These are phyloP conservation scores for Protomyctophum bolini DNA, from an alignment of 2,113 vertebrate genomes.

Conservation along the genomic window DNA sequence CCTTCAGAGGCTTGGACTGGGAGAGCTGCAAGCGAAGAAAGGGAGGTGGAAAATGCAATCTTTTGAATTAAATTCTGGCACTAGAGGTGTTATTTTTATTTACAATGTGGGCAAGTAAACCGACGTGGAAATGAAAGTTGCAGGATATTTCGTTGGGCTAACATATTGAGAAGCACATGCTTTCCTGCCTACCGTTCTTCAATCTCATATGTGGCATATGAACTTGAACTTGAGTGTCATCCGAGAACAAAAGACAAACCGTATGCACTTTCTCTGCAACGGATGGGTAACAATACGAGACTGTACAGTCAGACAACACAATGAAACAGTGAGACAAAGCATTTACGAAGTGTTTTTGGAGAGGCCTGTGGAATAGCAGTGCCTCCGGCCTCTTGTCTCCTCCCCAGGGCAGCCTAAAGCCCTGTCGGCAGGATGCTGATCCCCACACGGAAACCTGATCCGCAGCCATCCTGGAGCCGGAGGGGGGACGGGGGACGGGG, in stretches of 20 bases:
- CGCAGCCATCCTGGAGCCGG: constrained; percentile 80
- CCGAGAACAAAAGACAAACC: constrained; percentile 65
- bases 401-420: constrained; percentile 75
- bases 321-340: constrained; percentile 64
- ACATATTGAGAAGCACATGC: constrained; percentile 32
- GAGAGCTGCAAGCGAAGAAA: constrained; percentile 43
- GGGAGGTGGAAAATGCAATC: constrained; percentile 59
- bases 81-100: constrained; percentile 69
- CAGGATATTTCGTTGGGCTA: constrained; percentile 44
- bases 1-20: constrained; percentile 53
- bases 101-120: constrained; percentile 66
- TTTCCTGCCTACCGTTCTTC: constrained; percentile 31
- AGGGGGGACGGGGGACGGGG: constrained; percentile 56
- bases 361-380: constrained; percentile 67
- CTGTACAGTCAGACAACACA: constrained; percentile 45
- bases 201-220: constrained; percentile 57
- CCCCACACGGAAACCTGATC: constrained; percentile 81
- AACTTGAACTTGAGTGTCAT: constrained; percentile 54
- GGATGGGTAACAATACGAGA: constrained; percentile 48
- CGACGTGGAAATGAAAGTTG: constrained; percentile 63
- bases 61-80: constrained; percentile 66
- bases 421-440: constrained; percentile 79
- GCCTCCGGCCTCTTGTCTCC: constrained; percentile 69
- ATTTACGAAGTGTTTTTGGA: constrained; percentile 69
- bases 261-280: constrained; percentile 26